Conservation (phyloP, 1,140 invertebrate species). For the Oscheius sp. region DNA sequence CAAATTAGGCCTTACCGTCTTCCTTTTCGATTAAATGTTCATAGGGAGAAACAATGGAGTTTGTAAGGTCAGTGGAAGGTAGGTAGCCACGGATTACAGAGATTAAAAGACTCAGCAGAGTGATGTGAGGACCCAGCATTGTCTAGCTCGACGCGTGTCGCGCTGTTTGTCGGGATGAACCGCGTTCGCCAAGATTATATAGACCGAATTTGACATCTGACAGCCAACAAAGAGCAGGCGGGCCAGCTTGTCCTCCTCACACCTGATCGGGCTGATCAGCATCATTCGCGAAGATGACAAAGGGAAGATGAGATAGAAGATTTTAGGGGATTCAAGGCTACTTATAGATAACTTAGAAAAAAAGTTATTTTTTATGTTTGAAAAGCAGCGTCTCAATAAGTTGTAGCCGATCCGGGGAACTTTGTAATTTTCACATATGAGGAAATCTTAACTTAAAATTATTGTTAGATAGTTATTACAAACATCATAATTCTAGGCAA, state of each 20-base stretch:
- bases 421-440: no score
- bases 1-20: conserved; percentile 4
- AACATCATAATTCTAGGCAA: no score
- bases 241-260: no score
- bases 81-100: background rate
- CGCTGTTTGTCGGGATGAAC: conserved; percentile 7
- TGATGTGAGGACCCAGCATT: background rate
- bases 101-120: background rate
- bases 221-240: conserved; percentile 6
- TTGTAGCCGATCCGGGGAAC: no score
- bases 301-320: background rate
- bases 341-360: background rate
- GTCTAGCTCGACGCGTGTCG: background rate
- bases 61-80: conserved; percentile 19
- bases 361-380: background rate
- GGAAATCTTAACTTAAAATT: no score
- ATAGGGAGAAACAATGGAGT: conserved; percentile 21
- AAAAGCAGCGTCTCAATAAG: no score
- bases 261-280: conserved; percentile 2
- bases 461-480: no score
- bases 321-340: background rate
- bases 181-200: background rate
- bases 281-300: background rate
- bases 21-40: conserved; percentile 9
- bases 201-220: conserved; percentile 10